Evolutionary conservation across 2,113 vertebrate genomes (phyloP).

Genomic region (Gavialis gangeticus): DNA sequence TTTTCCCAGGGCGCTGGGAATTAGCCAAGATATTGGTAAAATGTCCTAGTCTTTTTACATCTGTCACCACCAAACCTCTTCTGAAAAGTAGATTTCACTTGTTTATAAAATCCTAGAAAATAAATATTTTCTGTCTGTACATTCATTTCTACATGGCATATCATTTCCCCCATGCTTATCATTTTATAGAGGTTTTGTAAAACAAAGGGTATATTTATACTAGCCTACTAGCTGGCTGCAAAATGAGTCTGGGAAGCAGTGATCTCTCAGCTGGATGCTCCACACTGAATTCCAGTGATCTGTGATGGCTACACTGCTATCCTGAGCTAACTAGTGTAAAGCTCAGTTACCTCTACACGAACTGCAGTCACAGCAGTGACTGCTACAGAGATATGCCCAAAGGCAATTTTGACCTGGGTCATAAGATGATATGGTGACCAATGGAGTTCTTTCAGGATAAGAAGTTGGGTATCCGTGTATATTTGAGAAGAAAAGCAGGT

Average conservation of each 20-base stretch:
- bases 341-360: too few species aligned
- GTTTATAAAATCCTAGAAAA: background rate
- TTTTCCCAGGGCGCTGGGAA: background rate
- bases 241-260: too few species aligned
- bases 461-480: background rate
- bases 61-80: background rate
- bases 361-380: too few species aligned
- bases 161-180: background rate
- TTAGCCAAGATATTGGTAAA: background rate
- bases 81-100: background rate
- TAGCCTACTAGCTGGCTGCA: too few species aligned
- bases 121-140: background rate
- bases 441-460: background rate
- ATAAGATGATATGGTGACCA: background rate
- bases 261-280: too few species aligned
- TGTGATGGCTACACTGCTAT: too few species aligned
- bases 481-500: background rate
- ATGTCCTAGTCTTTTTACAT: background rate
- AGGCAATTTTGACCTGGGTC: background rate
- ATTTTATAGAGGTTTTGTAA: too few species aligned
- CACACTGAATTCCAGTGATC: too few species aligned
- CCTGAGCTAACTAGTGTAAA: too few species aligned
- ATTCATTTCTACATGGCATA: background rate
- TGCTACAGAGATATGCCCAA: too few species aligned
- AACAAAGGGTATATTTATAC: too few species aligned